Evolutionary conservation across 1,140 invertebrate genomes (phyloP), one percentile per base, ranked within the genome.

Genomic region (Drosophila elegans): DNA sequence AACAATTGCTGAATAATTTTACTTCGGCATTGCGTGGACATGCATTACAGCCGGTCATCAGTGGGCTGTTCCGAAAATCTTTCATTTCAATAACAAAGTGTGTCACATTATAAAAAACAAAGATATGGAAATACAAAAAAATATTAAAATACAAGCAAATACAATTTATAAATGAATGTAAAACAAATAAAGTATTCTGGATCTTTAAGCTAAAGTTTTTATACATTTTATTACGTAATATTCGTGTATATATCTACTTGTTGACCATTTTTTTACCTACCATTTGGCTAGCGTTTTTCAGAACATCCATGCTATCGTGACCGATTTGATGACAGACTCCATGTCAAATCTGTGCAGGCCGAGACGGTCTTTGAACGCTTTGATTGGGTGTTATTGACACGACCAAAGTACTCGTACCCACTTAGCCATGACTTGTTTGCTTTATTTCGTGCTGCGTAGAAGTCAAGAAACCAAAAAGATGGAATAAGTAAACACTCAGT

Each of bases 381-480:
- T 84, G 77, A 80, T 80, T 85, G 81, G 61, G 63, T 80, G 77
- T 53, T 80, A 76, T 85, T 80, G 80, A 80, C 72, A 76, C 76
- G 63, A 45, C 71, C 59, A 60, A 48, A 69, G 63, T 69, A 55
- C 67, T 45, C 25, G 56, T 61, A 48, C 56, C 38, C 32, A 60
- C 41, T 72, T 73, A 41, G 46, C 68, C 71, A 61, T 61, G 67
- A 74, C 54, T 73, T 61, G 64, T 57, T 71, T 48, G 29, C 34
- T 54, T 49, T 51, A 32, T 34, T 10, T 16, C 27, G 16, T 10
- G 42, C 36, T 21, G 29, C 44, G 13, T 10, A 2, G n/a, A 11
- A 12, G 39, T 4, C 21, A 51, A 53, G 25, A 39, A n/a, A 21
- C 25, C 34, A 12, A 9, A 7, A 10, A 36, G 7, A n/a, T 16